phyloP scores from a whole-genome alignment of 2,888 invertebrate species.

The Linnaemya tessellans region DNA sequence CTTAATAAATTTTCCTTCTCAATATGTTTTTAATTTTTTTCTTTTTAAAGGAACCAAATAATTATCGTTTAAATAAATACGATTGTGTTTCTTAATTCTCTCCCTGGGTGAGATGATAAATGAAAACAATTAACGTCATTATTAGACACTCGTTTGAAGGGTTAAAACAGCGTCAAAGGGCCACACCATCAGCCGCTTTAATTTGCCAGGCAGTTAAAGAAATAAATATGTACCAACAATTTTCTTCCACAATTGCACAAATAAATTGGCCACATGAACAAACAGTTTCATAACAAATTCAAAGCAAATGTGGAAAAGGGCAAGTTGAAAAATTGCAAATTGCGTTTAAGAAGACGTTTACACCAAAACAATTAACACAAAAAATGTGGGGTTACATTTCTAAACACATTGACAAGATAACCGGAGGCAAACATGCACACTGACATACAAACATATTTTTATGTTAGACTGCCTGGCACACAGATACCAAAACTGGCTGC shows the following conservation, averaged over 20 bases:
- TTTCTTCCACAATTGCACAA: constrained; percentile 44
- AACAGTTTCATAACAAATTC: constrained; percentile 60
- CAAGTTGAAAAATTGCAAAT: constrained; percentile 54
- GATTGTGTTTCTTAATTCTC: constrained; percentile 56
- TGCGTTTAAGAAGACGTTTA: constrained; percentile 51
- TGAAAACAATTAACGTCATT: constrained; percentile 71
- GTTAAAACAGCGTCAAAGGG: constrained; percentile 13
- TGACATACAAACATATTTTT: background rate
- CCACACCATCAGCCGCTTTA: background rate
- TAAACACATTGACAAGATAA: constrained; percentile 1
- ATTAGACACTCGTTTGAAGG: constrained; percentile 63
- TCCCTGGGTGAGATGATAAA: constrained; percentile 51
- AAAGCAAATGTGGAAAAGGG: constrained; percentile 52
- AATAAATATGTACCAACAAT: constrained; percentile 32
- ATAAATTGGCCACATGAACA: constrained; percentile 52
- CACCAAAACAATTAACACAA: constrained; percentile 29
- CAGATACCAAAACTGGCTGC: constrained; percentile 26
- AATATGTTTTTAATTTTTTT: constrained; percentile 16
- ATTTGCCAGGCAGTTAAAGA: constrained; percentile 21
- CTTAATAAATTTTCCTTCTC: background rate
- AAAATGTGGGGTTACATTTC: constrained; percentile 30
- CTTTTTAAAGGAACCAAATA: constrained; percentile 11
- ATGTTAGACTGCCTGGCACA: constrained; percentile 41
- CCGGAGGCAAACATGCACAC: constrained; percentile 21
- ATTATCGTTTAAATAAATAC: constrained; percentile 66